phyloP scores from a whole-genome alignment of 2,797 vertebrate genomes.

The Danio aesculapii region DNA sequence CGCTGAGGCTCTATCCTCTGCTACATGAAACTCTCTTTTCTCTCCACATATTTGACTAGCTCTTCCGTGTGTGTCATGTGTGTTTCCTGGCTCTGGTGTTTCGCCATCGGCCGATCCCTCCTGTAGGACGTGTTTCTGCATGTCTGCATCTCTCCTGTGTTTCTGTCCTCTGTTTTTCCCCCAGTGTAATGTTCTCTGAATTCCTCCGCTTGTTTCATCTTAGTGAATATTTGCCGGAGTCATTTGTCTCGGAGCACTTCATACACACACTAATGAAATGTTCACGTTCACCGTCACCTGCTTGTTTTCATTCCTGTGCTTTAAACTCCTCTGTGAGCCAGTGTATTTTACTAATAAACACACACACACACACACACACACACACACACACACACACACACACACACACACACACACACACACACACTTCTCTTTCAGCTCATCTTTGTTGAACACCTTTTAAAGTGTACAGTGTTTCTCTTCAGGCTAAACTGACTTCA shows the following conservation, averaged over 20 bases:
- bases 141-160: conserved; percentile 18
- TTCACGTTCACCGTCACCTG: conserved; percentile 33
- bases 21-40: neutral
- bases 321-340: conserved; percentile 4
- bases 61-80: too few species aligned
- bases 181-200: neutral
- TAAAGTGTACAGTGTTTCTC: neutral
- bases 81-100: too few species aligned
- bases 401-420: conserved; percentile 39
- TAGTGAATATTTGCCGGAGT: neutral
- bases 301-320: conserved; percentile 15
- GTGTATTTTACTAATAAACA: conserved; percentile 17
- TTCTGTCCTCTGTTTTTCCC: neutral
- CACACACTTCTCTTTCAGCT: neutral
- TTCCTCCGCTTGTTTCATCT: conserved; percentile 7
- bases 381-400: conserved; percentile 7
- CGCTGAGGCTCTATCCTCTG: neutral
- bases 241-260: conserved; percentile 14
- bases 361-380: conserved; percentile 16
- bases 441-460: neutral
- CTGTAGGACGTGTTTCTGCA: conserved; percentile 44
- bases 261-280: conserved; percentile 17
- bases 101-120: neutral
- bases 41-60: too few species aligned
- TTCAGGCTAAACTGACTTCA: neutral